These are phyloP conservation scores for Eurytemora carolleeae DNA, from an alignment of 1,140 invertebrate species.

Conservation along the genomic window DNA sequence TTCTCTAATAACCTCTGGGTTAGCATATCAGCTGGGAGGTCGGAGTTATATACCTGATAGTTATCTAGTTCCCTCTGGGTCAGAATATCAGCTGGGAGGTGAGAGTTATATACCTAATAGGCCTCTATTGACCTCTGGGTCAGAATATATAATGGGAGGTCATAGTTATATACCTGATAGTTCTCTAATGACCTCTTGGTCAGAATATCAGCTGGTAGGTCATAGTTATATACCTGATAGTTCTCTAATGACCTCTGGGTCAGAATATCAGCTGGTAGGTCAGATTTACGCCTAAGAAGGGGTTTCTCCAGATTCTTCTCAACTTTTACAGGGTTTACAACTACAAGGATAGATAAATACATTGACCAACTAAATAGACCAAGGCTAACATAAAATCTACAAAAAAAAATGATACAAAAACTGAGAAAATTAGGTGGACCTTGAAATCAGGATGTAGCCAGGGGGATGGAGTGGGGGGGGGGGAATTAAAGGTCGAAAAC, in stretches of 20 bases:
- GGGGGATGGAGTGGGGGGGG: too few relatives aligned
- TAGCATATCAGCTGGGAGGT: slow-evolving; percentile 71
- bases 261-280: slow-evolving; percentile 71
- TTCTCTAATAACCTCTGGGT: slow-evolving; percentile 71
- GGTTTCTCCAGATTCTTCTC: slow-evolving; percentile 59
- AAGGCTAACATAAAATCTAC: too few relatives aligned
- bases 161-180: background rate
- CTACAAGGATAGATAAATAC: too few relatives aligned
- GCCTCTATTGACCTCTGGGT: too few relatives aligned
- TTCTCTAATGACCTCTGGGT: slow-evolving; percentile 71
- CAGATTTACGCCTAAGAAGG: slow-evolving; percentile 73
- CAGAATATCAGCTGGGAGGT: slow-evolving; percentile 71
- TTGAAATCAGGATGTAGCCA: too few relatives aligned
- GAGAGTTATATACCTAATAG: slow-evolving; percentile 50
- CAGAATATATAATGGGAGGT: too few relatives aligned
- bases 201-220: too few relatives aligned
- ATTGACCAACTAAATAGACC: too few relatives aligned
- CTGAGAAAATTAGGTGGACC: too few relatives aligned
- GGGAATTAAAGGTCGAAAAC: too few relatives aligned
- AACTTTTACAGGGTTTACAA: slow-evolving; percentile 22
- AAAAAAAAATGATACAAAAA: too few relatives aligned
- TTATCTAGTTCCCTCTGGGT: slow-evolving; percentile 71
- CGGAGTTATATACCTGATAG: slow-evolving; percentile 58
- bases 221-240: slow-evolving; percentile 39
- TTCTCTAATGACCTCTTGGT: too few relatives aligned